Conservation (phyloP, 2,113 vertebrate species). For the Sander vitreus region DNA sequence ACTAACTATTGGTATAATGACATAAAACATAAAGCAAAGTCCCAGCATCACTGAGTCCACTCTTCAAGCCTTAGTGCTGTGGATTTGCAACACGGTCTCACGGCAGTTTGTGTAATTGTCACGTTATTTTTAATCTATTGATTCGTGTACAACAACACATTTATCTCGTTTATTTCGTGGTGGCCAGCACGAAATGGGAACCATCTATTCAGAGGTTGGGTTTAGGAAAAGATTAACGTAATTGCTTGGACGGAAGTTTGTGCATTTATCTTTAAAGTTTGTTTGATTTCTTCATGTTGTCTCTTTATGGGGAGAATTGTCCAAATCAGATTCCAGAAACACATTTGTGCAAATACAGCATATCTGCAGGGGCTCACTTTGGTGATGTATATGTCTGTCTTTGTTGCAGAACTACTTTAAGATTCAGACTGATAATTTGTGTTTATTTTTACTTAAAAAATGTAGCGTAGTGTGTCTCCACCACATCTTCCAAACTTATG, state of each 20-base stretch:
- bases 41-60: no score
- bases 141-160: no score
- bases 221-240: no score
- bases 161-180: no score
- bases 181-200: no score
- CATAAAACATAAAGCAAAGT: no score
- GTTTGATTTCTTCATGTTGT: background rate
- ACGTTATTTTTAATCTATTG: no score
- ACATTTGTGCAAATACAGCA: constrained; percentile 17
- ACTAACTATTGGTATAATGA: no score
- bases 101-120: no score
- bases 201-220: no score
- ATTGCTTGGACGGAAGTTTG: background rate
- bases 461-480: background rate
- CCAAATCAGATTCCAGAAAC: background rate
- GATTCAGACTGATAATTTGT: constrained; percentile 13
- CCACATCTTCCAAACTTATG: constrained; percentile 31
- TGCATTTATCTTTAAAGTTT: background rate
- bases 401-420: constrained; percentile 11
- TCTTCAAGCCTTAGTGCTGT: background rate
- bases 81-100: background rate
- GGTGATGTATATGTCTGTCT: background rate
- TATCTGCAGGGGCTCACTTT: constrained; percentile 1
- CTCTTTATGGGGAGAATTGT: background rate
- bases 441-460: constrained; percentile 28